phyloP scores from a whole-genome alignment of 2,797 vertebrate species.

The Sebastes hopkinsi region DNA sequence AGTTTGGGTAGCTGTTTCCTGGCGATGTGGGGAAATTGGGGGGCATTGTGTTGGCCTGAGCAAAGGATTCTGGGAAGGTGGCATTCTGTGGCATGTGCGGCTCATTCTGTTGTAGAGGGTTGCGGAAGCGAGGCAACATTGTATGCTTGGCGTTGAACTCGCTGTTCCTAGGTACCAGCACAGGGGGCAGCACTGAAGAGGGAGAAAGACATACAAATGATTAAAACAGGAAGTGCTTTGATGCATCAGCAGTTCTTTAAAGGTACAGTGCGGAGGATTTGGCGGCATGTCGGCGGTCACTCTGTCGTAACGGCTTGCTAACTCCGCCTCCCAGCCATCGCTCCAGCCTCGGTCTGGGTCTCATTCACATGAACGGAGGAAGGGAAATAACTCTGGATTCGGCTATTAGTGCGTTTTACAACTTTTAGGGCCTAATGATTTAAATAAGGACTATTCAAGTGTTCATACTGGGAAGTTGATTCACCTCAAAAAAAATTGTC shows the following conservation, averaged over 20 bases:
- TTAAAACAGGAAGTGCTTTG: neutral
- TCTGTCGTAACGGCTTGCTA: no score
- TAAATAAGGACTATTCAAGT: no score
- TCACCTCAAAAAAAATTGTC: no score
- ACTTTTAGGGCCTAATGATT: no score
- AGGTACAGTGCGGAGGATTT: neutral
- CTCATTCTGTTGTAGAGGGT: slow-evolving; percentile 91
- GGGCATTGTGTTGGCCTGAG: slow-evolving; percentile 89
- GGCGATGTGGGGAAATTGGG: slow-evolving; percentile 87
- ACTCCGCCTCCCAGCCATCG: no score
- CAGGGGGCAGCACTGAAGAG: slow-evolving; percentile 92
- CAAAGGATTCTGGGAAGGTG: slow-evolving; percentile 94
- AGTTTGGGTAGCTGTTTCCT: slow-evolving; percentile 95
- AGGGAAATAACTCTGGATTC: no score
- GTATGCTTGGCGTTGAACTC: slow-evolving; percentile 99
- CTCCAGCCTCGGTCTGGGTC: no score
- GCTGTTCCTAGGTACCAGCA: slow-evolving; percentile 97
- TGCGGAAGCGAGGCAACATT: slow-evolving; percentile 96
- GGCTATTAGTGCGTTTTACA: no score
- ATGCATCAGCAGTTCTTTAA: neutral
- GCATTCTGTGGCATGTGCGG: slow-evolving; percentile 98
- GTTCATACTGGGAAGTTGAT: no score
- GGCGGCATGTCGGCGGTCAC: no score
- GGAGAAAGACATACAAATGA: neutral
- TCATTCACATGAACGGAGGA: no score